These are phyloP conservation scores for Artibeus jamaicensis DNA, from an alignment of 2,797 vertebrate genomes.

Conservation along the genomic window DNA sequence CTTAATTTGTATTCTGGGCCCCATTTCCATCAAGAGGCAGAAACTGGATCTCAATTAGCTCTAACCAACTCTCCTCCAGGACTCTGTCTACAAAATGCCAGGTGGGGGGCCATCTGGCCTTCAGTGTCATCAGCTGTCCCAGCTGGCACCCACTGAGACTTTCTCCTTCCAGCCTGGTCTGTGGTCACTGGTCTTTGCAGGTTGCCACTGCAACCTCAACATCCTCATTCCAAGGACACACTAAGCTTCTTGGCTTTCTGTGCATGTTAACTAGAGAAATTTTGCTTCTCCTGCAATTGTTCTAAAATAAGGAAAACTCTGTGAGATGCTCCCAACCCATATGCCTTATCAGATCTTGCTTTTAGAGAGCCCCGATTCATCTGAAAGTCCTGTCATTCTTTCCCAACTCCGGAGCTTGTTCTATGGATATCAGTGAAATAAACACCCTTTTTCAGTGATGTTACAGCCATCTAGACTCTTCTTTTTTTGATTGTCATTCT, in stretches of 20 bases:
- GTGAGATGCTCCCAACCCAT: not conserved
- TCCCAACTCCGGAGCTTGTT: not conserved
- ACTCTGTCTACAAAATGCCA: conserved; percentile 45
- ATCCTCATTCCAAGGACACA: conserved; percentile 44
- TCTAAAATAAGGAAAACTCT: not conserved
- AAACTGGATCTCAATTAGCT: conserved; percentile 50
- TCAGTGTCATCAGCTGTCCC: conserved; percentile 9
- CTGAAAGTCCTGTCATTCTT: not conserved
- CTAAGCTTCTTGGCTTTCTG: not conserved
- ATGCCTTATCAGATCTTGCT: not conserved
- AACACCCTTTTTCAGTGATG: not conserved
- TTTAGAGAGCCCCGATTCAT: not conserved
- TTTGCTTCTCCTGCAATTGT: not conserved
- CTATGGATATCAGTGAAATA: not conserved
- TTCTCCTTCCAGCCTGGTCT: conserved; percentile 34
- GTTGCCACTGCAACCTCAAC: not conserved
- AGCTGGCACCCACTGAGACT: conserved; percentile 14
- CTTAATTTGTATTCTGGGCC: conserved; percentile 44
- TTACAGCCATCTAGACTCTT: not conserved
- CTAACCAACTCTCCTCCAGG: conserved; percentile 18
- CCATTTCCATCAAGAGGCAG: conserved; percentile 35
- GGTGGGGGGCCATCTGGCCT: conserved; percentile 64
- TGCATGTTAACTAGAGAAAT: not conserved
- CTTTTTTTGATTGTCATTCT: not conserved
- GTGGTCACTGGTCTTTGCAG: conserved; percentile 57